Evolutionary conservation across 2,888 invertebrate genomes (phyloP).

Genomic region (Sphinx pinastri): DNA sequence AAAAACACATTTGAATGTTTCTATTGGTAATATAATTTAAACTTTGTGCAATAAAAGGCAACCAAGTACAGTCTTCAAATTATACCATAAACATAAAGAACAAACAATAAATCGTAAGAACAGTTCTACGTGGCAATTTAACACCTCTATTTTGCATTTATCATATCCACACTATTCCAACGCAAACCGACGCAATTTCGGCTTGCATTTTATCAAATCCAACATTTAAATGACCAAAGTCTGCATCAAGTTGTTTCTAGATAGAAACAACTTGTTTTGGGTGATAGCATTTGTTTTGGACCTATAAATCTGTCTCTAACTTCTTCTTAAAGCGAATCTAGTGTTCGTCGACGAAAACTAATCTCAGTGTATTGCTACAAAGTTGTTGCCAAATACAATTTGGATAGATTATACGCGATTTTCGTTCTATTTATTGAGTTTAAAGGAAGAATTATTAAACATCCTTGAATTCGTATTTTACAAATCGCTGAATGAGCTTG

Average conservation of each 20-base stretch:
- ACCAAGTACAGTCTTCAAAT: neutral
- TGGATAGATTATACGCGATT: slow-evolving; percentile 35
- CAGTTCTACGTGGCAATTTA: neutral
- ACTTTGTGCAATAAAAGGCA: neutral
- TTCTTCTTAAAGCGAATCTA: slow-evolving; percentile 76
- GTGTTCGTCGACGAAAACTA: slow-evolving; percentile 76
- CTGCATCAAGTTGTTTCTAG: slow-evolving; percentile 44
- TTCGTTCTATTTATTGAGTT: slow-evolving; percentile 1
- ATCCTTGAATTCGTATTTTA: neutral
- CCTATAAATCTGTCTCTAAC: slow-evolving; percentile 80
- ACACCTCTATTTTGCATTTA: slow-evolving; percentile 29
- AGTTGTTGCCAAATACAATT: slow-evolving; percentile 78
- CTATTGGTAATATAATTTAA: neutral
- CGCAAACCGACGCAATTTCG: slow-evolving; percentile 59
- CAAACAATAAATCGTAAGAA: neutral
- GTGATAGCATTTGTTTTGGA: slow-evolving; percentile 67
- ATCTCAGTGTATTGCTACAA: slow-evolving; percentile 77
- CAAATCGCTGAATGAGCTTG: neutral
- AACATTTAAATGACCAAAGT: slow-evolving; percentile 80
- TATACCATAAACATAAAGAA: slow-evolving; percentile 1
- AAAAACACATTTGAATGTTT: too few relatives aligned
- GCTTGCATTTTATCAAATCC: slow-evolving; percentile 72
- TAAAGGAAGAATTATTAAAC: neutral
- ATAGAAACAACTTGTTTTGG: slow-evolving; percentile 73
- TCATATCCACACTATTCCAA: slow-evolving; percentile 51